Evolutionary conservation across 1,140 invertebrate genomes (phyloP), one percentile per base, ranked within the genome.

Genomic region (Drosophila truncata): DNA sequence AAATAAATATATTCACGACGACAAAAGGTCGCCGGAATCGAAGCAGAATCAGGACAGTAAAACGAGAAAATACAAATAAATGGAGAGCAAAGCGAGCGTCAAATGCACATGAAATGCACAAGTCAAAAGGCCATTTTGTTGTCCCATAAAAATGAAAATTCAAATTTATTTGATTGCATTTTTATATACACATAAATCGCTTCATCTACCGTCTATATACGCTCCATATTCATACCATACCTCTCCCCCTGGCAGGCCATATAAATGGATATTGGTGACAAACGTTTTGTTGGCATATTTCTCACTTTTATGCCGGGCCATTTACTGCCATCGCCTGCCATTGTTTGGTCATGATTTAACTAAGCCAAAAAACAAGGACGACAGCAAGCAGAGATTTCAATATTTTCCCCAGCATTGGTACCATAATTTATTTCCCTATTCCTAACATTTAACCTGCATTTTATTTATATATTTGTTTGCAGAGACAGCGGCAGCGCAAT

Each of bases 101-200:
- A 60, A 64, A 70, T 73, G 63, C 69, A 81, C 50, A 80, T 41
- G 73, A 86, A 82, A 61, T 66, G 58, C 72, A 52, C 39, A 76
- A 87, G 71, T 88, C 76, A 82, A 85, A 85, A 79, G 75, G 46
- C 82, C 70, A 67, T 63, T 74, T 52, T 69, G 59, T 61, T 69
- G 41, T 41, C 54, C 75, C 71, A 83, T 80, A 80, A 86, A 75
- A 54, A 67, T 69, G 76, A 75, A 78, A 74, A 84, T 76, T 65
- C 55, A 65, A 75, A 86, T 82, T 76, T 77, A 80, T 83, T 69
- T 83, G 54, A 50, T 65, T 78, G 55, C 73, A 78, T 44, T 80
- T 78, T 72, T 79, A 64, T 65, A 50, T 49, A 58, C 54, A 52
- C 54, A n/a, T 18, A 57, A 33, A 60, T 35, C n/a, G 27, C 61